Conservation (phyloP, 1,140 invertebrate genomes). For the Drosophila tsacasi region DNA sequence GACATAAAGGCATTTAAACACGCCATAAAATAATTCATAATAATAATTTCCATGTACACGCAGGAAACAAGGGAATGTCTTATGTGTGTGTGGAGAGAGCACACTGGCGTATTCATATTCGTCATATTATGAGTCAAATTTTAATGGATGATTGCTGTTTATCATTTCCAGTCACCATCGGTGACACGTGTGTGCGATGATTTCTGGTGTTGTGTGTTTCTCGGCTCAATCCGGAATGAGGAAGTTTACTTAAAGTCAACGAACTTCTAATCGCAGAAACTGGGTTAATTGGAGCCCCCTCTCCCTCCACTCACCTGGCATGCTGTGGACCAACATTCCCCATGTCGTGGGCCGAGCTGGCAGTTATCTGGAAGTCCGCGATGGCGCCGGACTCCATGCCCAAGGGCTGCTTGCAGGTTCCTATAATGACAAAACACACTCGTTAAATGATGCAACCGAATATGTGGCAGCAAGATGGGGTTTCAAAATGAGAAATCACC, state of each 20-base stretch:
- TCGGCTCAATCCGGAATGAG: not conserved
- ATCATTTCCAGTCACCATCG: conserved; percentile 58
- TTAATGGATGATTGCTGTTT: conserved; percentile 72
- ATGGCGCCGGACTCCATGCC: conserved; percentile 97
- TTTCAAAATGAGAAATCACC: conserved; percentile 40
- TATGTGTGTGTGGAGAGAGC: conserved; percentile 6
- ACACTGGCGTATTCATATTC: conserved; percentile 8
- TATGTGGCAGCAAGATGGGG: not conserved
- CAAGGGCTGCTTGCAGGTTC: conserved; percentile 92
- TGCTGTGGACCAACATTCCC: conserved; percentile 96
- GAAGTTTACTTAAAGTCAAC: conserved; percentile 6
- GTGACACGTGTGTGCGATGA: conserved; percentile 38
- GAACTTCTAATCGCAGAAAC: conserved; percentile 3
- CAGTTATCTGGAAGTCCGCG: conserved; percentile 93
- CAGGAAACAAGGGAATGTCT: conserved; percentile 49
- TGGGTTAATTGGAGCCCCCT: not conserved
- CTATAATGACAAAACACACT: conserved; percentile 86
- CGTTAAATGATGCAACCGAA: conserved; percentile 31
- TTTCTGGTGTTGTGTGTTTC: conserved; percentile 6
- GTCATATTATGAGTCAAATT: conserved; percentile 62
- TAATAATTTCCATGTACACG: conserved; percentile 65
- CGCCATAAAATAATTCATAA: conserved; percentile 82
- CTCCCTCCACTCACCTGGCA: conserved; percentile 89
- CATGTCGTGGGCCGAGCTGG: conserved; percentile 95
- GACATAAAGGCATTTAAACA: conserved; percentile 81